phyloP scores from a whole-genome alignment of 2,888 invertebrate species.

The Agrotis puta region DNA sequence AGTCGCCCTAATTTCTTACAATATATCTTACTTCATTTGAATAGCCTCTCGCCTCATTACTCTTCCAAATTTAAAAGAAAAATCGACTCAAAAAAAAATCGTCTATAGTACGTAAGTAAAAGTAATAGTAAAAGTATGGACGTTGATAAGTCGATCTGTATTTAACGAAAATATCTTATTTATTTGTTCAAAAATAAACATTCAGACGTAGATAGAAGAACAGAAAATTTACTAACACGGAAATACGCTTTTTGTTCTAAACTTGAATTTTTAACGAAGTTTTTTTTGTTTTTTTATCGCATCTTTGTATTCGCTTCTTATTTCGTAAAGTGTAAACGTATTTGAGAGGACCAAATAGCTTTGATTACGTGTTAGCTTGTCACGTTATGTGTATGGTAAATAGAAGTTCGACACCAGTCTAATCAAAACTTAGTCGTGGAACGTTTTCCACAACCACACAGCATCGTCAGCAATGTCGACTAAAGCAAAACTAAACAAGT shows the following conservation, averaged over 20 bases:
- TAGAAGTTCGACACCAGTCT: constrained; percentile 6
- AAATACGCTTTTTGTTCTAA: constrained; percentile 11
- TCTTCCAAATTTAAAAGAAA: constrained; percentile 54
- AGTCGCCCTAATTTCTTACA: constrained; percentile 51
- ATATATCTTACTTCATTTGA: constrained; percentile 61
- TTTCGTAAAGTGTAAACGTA: constrained; percentile 18
- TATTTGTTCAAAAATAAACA: constrained; percentile 38
- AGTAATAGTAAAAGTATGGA: constrained; percentile 25
- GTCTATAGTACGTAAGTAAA: neutral
- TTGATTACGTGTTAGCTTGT: neutral
- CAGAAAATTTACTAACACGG: constrained; percentile 34
- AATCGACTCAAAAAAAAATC: constrained; percentile 38
- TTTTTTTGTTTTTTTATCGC: constrained; percentile 21
- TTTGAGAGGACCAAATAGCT: neutral
- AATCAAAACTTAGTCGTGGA: constrained; percentile 26
- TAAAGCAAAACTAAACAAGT: neutral
- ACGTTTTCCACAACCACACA: neutral
- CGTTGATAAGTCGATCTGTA: constrained; percentile 30
- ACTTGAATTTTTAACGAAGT: neutral
- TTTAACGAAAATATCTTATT: constrained; percentile 24
- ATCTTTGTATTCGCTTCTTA: constrained; percentile 14
- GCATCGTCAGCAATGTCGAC: neutral
- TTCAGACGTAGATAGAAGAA: constrained; percentile 22
- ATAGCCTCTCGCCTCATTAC: constrained; percentile 52
- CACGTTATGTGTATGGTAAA: neutral